Percentiles rank a stretch among this genome's conserved stretches.
Evolutionary conservation across 2,113 vertebrate species (phyloP).

Genomic region (Hippolais icterina): DNA sequence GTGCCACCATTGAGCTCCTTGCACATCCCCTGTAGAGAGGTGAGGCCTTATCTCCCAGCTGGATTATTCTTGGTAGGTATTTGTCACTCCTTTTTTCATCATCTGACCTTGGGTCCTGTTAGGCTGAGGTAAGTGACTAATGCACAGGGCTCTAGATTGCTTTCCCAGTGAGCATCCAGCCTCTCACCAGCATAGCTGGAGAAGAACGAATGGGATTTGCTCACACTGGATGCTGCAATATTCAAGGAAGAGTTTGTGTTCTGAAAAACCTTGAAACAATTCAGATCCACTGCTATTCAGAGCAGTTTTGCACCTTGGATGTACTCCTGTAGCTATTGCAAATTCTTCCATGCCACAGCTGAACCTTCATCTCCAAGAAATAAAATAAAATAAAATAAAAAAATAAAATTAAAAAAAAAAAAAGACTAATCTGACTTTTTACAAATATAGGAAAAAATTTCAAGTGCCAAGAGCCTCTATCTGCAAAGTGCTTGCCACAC

Average conservation of each 20-base stretch:
- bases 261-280: not conserved
- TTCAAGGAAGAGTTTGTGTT: not conserved
- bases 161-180: not conserved
- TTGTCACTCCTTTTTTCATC: not conserved
- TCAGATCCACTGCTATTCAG: not conserved
- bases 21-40: not conserved
- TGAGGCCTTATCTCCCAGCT: not conserved
- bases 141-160: not conserved
- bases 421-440: not conserved
- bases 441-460: not conserved
- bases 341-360: not conserved
- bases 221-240: not conserved
- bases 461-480: not conserved
- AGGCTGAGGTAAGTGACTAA: not conserved
- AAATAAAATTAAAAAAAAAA: not conserved
- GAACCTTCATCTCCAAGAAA: not conserved
- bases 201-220: not conserved
- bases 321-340: not conserved
- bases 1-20: not conserved
- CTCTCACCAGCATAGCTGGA: not conserved
- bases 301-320: not conserved
- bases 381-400: not conserved
- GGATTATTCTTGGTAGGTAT: not conserved
- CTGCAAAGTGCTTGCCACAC: not conserved
- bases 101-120: not conserved